Evolutionary conservation across 2,888 invertebrate genomes (phyloP).

Genomic region (Leptura quadrifasciata): DNA sequence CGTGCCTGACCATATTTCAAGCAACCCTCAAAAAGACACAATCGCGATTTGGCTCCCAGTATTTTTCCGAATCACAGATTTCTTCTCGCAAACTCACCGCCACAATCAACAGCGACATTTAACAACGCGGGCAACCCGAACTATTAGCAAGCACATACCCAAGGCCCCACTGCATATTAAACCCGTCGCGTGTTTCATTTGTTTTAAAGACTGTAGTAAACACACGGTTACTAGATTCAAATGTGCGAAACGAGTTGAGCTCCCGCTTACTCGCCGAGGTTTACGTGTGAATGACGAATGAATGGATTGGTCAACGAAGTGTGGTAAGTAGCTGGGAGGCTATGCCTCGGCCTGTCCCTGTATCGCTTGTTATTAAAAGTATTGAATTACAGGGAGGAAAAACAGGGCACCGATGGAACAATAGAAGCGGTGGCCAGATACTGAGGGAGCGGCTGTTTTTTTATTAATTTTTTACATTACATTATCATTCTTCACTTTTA

Average conservation of each 20-base stretch:
- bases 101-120: neutral
- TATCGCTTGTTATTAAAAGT: slow-evolving; percentile 29
- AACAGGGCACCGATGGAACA: neutral
- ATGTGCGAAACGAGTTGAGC: slow-evolving; percentile 74
- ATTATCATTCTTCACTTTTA: neutral
- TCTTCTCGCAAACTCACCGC: neutral
- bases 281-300: slow-evolving; percentile 71
- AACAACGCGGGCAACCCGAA: neutral
- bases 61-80: neutral
- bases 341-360: slow-evolving; percentile 10
- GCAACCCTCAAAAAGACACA: neutral
- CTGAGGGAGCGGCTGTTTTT: neutral
- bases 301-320: slow-evolving; percentile 67
- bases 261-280: slow-evolving; percentile 60
- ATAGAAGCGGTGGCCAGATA: neutral
- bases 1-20: slow-evolving; percentile 69
- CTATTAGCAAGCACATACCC: neutral
- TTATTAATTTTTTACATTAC: neutral
- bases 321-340: slow-evolving; percentile 33
- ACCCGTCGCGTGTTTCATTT: slow-evolving; percentile 12
- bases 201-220: slow-evolving; percentile 3
- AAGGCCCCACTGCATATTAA: neutral
- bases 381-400: slow-evolving; percentile 32
- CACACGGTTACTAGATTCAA: slow-evolving; percentile 74
- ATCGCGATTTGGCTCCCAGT: neutral